Evolutionary conservation across 2,797 vertebrate genomes (phyloP), one percentile per base, ranked within the genome.

Genomic region (Cirrhinus mrigala): DNA sequence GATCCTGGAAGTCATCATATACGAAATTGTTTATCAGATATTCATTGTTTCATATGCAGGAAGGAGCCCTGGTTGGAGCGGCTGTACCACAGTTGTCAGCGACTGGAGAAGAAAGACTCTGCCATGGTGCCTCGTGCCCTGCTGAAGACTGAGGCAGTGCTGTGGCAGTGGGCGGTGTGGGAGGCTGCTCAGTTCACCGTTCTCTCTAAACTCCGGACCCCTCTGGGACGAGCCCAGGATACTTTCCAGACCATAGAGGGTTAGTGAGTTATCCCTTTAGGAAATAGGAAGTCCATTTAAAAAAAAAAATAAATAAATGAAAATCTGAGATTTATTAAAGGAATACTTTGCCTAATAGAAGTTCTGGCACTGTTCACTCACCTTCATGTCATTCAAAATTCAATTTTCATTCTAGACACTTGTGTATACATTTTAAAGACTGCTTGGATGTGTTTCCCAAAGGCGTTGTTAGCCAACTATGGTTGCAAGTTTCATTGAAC

Each of bases 201-300:
- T 7, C 95, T 99, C 73, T 99, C 98, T 0, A 99, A 99, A 91
- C 92, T 99, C 33, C 93, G 98, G 77, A 99, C 98, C 0, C 98
- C 98, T 0, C 93, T 99, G 79, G 98, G 98, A 73, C 96, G 98
- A 89, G 98, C 98, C 12, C 98, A 99, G 90, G 98, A 99, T 91
- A 99, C 98, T 1, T 99, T 99, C 93, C 98, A 99, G 91, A 99
- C 98, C 20, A 99, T 99, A 74, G 98, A 99, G 97, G 98, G 98
- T 99, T 93, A 93, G 15, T n/a, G 15, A 40, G 1, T n/a, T 40
- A 15, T 52, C 10, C 0, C 14, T 54, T 54, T 40, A 24, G 66
- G 4, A 44, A 48, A 29, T 79, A 46, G 44, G 44, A 46, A 37
- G 33, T 37, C 33, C 33, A 5, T 37, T 37, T n/a, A n/a, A 5